Evolutionary conservation across 2,797 vertebrate species (phyloP).

Genomic region (Oceanodroma leucorhoa): DNA sequence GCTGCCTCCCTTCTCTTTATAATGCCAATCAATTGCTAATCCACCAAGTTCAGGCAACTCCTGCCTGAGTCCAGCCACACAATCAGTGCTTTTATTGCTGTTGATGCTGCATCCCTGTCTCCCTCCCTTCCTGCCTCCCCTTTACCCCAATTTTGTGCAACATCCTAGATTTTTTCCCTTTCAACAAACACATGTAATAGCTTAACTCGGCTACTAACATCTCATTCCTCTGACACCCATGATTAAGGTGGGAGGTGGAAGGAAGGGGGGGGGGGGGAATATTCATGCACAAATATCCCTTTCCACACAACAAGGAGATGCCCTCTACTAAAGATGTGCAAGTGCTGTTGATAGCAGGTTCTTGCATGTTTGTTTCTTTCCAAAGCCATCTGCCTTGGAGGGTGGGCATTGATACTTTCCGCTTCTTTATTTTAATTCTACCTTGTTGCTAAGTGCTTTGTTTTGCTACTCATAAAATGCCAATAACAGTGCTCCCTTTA

Average conservation of each 20-base stretch:
- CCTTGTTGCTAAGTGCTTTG: conserved; percentile 25
- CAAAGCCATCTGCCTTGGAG: background rate
- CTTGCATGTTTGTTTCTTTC: background rate
- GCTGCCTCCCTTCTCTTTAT: background rate
- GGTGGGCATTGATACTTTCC: background rate
- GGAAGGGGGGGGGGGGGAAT: background rate
- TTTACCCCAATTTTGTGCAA: background rate
- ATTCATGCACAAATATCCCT: background rate
- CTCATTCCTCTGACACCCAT: background rate
- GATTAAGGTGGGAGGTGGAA: background rate
- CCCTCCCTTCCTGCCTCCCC: background rate
- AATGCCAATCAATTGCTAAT: conserved; percentile 6
- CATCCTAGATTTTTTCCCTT: background rate
- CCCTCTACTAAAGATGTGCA: background rate
- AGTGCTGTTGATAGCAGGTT: background rate
- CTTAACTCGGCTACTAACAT: background rate
- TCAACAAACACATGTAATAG: background rate
- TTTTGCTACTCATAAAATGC: background rate
- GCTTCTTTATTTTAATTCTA: conserved; percentile 25
- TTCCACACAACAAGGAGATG: background rate
- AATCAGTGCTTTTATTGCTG: conserved; percentile 54
- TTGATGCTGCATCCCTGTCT: background rate
- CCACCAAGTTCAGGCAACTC: conserved; percentile 61
- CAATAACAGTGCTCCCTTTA: background rate
- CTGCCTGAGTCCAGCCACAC: conserved; percentile 33